Conservation (phyloP, 1,140 invertebrate species). For the Centruroides vittatus region DNA sequence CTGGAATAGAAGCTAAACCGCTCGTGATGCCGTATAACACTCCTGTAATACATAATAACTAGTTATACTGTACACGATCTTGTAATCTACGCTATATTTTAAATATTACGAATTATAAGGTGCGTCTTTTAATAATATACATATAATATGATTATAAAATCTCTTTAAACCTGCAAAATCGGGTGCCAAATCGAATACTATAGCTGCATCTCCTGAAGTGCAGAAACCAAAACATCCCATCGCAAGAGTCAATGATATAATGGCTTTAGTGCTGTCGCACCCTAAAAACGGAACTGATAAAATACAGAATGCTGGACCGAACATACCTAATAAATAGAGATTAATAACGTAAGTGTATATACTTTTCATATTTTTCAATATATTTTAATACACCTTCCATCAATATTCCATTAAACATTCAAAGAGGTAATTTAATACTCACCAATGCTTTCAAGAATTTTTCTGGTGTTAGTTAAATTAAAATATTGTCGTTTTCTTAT, state of each 20-base stretch:
- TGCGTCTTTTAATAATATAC: neutral
- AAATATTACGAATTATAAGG: too few relatives aligned
- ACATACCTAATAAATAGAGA: constrained; percentile 4
- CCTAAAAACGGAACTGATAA: constrained; percentile 14
- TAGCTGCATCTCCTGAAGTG: constrained; percentile 19
- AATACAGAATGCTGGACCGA: constrained; percentile 14
- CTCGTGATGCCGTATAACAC: constrained; percentile 54
- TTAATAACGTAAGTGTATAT: too few relatives aligned
- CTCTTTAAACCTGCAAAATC: constrained; percentile 44
- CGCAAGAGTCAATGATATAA: constrained; percentile 10
- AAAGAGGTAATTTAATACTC: neutral
- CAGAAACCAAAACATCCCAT: constrained; percentile 17
- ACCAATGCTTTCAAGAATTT: constrained; percentile 19
- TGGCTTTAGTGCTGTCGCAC: constrained; percentile 10
- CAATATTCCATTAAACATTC: neutral
- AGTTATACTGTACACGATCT: too few relatives aligned
- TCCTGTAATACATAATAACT: constrained; percentile 27
- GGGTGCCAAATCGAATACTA: constrained; percentile 50
- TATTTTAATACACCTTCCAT: too few relatives aligned
- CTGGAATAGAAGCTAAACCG: constrained; percentile 30
- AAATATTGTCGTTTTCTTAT: constrained; percentile 9
- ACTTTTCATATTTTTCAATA: too few relatives aligned
- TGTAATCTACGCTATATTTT: too few relatives aligned
- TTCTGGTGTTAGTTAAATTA: constrained; percentile 14
- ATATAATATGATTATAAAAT: neutral